A percentile compares a stretch with the other conserved stretches of the same genome.
Conservation (phyloP, 2,797 vertebrate species). For the Cuniculus paca region DNA sequence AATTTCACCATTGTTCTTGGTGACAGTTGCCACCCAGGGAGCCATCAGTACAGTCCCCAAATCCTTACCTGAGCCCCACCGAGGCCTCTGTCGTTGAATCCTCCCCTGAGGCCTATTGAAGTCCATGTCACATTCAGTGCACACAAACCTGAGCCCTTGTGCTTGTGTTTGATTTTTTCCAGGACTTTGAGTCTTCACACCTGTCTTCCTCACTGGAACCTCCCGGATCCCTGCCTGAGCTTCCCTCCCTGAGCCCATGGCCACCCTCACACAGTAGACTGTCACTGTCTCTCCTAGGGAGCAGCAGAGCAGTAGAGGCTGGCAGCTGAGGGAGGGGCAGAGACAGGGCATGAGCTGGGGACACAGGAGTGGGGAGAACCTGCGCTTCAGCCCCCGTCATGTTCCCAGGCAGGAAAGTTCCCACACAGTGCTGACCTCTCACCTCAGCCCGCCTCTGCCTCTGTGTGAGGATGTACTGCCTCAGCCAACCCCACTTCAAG, state of each 20-base stretch:
- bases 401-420: constrained; percentile 63
- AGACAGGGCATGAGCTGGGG: background rate
- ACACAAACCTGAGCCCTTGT: background rate
- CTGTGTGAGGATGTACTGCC: background rate
- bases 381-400: background rate
- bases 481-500: constrained; percentile 26
- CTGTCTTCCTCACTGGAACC: background rate
- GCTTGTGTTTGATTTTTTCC: background rate
- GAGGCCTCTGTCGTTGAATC: background rate
- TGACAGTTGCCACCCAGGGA: background rate
- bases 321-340: background rate
- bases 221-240: background rate
- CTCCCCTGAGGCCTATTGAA: background rate
- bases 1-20: background rate
- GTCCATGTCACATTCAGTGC: background rate
- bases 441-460: constrained; percentile 53
- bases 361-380: background rate
- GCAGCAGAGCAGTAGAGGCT: background rate
- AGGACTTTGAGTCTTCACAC: background rate
- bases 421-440: constrained; percentile 74
- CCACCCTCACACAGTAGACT: background rate
- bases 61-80: background rate
- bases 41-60: background rate
- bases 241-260: background rate
- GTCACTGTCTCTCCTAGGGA: background rate